Evolutionary conservation across 2,113 vertebrate species (phyloP).

Genomic region (Laterallus jamaicensis): DNA sequence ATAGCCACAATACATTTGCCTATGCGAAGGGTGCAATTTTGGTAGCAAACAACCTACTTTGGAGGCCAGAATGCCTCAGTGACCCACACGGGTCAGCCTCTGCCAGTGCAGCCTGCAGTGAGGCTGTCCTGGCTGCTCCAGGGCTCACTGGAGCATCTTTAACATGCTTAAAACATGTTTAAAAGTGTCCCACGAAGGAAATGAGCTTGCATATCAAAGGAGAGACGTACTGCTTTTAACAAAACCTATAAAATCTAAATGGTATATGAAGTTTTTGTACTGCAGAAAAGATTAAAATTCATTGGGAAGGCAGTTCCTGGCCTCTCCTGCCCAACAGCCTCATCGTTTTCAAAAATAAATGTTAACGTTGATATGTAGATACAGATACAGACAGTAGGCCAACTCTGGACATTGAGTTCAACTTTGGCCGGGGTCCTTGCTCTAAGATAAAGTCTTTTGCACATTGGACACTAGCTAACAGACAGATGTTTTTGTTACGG

Average conservation of each 20-base stretch:
- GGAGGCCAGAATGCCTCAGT: background rate
- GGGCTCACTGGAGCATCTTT: background rate
- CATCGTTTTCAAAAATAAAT: background rate
- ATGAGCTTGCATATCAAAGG: background rate
- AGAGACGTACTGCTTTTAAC: background rate
- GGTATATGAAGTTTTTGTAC: background rate
- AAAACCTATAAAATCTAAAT: background rate
- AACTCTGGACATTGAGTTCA: background rate
- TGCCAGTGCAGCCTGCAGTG: background rate
- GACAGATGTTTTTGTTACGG: background rate
- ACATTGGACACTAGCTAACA: background rate
- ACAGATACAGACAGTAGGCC: background rate
- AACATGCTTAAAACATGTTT: background rate
- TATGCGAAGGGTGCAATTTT: background rate
- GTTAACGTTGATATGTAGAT: background rate
- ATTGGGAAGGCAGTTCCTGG: background rate
- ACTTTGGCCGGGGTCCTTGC: background rate
- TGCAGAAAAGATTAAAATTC: background rate
- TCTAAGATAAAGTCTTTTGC: background rate
- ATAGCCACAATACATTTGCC: background rate
- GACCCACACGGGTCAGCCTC: fast-evolving
- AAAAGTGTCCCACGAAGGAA: background rate
- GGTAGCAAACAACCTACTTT: background rate
- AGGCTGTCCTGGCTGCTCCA: background rate
- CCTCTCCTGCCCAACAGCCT: background rate